phyloP scores from a whole-genome alignment of 2,888 invertebrate genomes.

The Leucophenga maculata region DNA sequence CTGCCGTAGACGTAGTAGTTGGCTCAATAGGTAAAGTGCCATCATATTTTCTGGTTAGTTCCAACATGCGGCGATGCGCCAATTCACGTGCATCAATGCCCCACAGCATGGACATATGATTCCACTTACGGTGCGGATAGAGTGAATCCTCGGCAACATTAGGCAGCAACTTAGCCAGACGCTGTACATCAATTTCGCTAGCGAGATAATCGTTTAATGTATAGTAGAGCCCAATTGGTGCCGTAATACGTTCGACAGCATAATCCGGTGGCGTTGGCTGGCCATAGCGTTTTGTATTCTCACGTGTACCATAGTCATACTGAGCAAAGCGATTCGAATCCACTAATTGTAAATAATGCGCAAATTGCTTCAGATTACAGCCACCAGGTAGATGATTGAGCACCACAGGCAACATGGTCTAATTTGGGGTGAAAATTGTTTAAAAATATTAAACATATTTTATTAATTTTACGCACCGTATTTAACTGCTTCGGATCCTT shows the following conservation, averaged over 20 bases:
- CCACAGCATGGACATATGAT: conserved; percentile 60
- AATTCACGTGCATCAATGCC: conserved; percentile 46
- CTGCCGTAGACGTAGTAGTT: background rate
- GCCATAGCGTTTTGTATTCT: conserved; percentile 74
- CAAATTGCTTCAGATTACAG: conserved; percentile 73
- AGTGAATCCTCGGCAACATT: conserved; percentile 53
- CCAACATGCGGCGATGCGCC: conserved; percentile 51
- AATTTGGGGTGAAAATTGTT: conserved; percentile 40
- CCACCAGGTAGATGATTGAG: conserved; percentile 78
- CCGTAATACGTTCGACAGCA: conserved; percentile 70
- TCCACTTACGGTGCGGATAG: conserved; percentile 56
- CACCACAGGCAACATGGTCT: conserved; percentile 77
- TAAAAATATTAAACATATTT: no score
- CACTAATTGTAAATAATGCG: conserved; percentile 74
- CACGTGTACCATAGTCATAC: conserved; percentile 73
- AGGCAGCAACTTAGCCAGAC: conserved; percentile 51
- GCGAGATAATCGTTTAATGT: conserved; percentile 75
- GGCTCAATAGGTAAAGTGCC: background rate
- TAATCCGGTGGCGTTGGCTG: conserved; percentile 72
- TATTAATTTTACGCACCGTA: conserved; percentile 66
- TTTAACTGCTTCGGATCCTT: conserved; percentile 71
- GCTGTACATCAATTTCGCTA: conserved; percentile 62
- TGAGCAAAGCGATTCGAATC: conserved; percentile 68
- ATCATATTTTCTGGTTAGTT: conserved; percentile 43
- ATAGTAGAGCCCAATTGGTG: conserved; percentile 74